These are phyloP conservation scores for Paradisaea rubra DNA, from an alignment of 2,113 vertebrate genomes.

Conservation along the genomic window DNA sequence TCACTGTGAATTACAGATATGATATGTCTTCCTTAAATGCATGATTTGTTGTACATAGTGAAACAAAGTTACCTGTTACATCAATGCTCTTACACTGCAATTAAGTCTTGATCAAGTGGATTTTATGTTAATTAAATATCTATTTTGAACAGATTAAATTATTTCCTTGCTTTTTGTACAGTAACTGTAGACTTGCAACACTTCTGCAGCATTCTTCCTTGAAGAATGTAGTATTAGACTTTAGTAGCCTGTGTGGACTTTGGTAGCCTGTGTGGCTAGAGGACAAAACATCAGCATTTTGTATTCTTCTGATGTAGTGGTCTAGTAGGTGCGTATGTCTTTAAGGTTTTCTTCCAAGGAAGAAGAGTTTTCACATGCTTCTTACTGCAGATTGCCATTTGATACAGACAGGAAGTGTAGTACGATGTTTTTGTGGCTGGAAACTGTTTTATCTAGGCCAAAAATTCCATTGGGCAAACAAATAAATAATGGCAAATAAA, in stretches of 20 bases:
- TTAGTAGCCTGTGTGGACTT: neutral
- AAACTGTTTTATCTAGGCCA: neutral
- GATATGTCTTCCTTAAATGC: neutral
- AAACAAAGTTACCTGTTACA: neutral
- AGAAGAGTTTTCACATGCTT: neutral
- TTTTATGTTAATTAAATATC: neutral
- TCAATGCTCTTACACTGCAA: neutral
- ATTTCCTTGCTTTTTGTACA: neutral
- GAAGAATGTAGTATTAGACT: neutral
- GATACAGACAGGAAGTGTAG: neutral
- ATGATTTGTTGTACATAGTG: neutral
- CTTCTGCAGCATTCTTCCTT: neutral
- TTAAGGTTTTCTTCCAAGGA: neutral
- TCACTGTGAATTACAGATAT: neutral
- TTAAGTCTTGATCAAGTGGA: neutral
- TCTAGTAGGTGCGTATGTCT: neutral
- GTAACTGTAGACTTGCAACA: neutral
- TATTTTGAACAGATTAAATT: neutral
- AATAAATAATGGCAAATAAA: neutral
- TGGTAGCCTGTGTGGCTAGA: neutral
- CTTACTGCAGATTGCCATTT: neutral
- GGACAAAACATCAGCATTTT: neutral
- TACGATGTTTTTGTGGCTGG: neutral
- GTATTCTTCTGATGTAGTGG: neutral
- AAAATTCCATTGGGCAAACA: neutral